Percentiles rank a stretch among this genome's conserved stretches.
phyloP scores from a whole-genome alignment of 2,888 invertebrate species.

The Heliconius erato region DNA sequence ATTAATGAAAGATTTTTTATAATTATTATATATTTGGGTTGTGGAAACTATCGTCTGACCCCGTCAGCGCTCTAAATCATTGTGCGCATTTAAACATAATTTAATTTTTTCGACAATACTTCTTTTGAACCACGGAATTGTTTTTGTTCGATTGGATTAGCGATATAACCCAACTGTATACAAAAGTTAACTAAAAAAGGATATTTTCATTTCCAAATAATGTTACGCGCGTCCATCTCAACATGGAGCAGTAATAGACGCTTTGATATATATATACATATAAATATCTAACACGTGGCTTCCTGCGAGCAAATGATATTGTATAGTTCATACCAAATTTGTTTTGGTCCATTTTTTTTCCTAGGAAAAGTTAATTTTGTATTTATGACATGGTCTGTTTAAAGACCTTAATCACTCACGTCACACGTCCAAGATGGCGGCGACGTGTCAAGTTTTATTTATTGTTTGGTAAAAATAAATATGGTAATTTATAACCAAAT shows the following conservation, averaged over 20 bases:
- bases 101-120: too few species aligned
- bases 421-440: background rate
- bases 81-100: too few species aligned
- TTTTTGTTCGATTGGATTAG: background rate
- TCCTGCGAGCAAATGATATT: constrained; percentile 55
- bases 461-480: constrained; percentile 34
- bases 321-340: constrained; percentile 68
- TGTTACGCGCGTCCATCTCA: background rate
- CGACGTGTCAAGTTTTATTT: constrained; percentile 8
- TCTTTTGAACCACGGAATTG: too few species aligned
- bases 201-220: background rate
- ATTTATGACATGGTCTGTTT: constrained; percentile 74
- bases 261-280: background rate
- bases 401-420: constrained; percentile 64
- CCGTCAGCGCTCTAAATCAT: too few species aligned
- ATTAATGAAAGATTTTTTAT: too few species aligned
- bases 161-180: background rate
- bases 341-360: constrained; percentile 71
- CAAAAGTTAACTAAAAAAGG: background rate
- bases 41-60: too few species aligned
- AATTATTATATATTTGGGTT: too few species aligned
- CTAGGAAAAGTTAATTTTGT: constrained; percentile 70
- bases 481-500: constrained; percentile 16
- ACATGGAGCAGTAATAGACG: background rate
- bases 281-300: constrained; percentile 28